These are phyloP conservation scores for Triplophysa siluroides DNA, from an alignment of 2,113 vertebrate species.

Conservation along the genomic window DNA sequence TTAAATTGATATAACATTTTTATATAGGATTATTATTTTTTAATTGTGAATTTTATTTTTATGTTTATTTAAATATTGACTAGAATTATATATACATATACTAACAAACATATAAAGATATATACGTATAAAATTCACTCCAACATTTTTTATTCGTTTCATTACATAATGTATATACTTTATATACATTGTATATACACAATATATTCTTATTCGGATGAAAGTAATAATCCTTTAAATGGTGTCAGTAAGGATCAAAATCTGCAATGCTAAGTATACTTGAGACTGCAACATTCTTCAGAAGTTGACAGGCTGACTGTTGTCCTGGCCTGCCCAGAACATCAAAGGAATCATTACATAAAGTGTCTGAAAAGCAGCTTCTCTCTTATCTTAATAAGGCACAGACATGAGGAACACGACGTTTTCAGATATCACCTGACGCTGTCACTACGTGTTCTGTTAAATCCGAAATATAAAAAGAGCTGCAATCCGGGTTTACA, in stretches of 20 bases:
- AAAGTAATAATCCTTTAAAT: not conserved
- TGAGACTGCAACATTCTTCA: slow-evolving; percentile 1
- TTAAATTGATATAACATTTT: no score
- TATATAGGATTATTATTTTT: no score
- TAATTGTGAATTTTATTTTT: no score
- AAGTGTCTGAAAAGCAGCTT: slow-evolving; percentile 36
- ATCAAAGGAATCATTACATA: slow-evolving; percentile 42
- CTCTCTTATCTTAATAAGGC: slow-evolving; percentile 30
- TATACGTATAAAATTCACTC: not conserved
- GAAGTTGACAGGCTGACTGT: slow-evolving; percentile 9
- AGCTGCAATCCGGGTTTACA: slow-evolving; percentile 1
- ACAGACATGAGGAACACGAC: slow-evolving; percentile 5
- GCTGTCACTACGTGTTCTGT: not conserved
- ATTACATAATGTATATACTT: not conserved
- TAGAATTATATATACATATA: no score
- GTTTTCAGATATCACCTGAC: slow-evolving; percentile 9
- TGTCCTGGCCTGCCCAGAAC: slow-evolving; percentile 40
- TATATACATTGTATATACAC: no score
- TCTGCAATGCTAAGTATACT: slow-evolving; percentile 12
- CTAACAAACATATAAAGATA: no score
- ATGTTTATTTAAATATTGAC: no score
- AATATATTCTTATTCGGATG: no score
- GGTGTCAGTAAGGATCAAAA: not conserved
- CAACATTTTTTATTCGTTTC: not conserved
- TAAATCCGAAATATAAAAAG: not conserved